Percentiles rank a stretch among this genome's conserved stretches.
These are phyloP conservation scores for Heliangelus exortis DNA, from an alignment of 2,797 vertebrate species.

Conservation along the genomic window DNA sequence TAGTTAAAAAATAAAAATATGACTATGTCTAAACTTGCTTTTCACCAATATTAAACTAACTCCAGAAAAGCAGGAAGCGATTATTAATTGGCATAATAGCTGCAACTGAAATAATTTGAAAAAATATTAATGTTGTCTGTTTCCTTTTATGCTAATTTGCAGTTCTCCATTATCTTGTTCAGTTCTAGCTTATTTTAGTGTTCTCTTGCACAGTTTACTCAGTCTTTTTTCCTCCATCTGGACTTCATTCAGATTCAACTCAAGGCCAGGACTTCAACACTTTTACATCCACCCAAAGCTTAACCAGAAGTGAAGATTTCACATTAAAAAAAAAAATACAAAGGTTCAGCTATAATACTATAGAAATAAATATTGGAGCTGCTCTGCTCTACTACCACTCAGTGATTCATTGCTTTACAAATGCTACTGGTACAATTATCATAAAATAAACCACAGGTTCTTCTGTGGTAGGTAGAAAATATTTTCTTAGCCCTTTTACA, in stretches of 20 bases:
- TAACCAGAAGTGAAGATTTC: conserved; percentile 25
- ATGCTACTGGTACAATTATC: neutral
- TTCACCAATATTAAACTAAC: neutral
- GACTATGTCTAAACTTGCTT: neutral
- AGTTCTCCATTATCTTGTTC: neutral
- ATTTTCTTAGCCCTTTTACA: conserved; percentile 27
- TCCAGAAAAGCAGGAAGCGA: neutral
- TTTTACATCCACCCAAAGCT: neutral
- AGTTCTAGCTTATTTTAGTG: neutral
- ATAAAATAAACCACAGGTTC: conserved; percentile 41
- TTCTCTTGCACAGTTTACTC: neutral
- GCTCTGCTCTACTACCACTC: neutral
- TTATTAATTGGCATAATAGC: neutral
- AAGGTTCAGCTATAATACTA: conserved; percentile 6
- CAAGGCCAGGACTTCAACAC: neutral
- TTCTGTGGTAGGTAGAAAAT: conserved; percentile 4
- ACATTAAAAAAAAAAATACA: neutral
- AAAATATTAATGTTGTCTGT: neutral
- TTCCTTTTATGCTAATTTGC: neutral
- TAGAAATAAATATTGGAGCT: conserved; percentile 32
- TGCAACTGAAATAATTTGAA: neutral
- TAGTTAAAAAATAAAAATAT: neutral
- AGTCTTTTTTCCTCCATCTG: neutral
- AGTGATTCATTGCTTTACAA: conserved; percentile 44
- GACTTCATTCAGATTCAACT: neutral